Evolutionary conservation across 2,797 vertebrate species (phyloP), one percentile per base, ranked within the genome.

Genomic region (Enteromius trimaculatus): DNA sequence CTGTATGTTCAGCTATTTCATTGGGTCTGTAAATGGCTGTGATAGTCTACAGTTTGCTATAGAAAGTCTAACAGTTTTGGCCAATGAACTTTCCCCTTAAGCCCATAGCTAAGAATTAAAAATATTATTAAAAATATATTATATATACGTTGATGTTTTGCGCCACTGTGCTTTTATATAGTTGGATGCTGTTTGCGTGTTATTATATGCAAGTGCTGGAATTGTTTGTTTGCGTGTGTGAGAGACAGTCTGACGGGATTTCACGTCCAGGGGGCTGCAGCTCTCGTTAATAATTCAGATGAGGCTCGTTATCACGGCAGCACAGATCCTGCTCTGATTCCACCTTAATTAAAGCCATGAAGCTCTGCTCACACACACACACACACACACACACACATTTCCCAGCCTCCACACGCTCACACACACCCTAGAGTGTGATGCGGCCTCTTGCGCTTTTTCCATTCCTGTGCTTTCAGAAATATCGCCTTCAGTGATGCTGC

Each of bases 241-340:
- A 65, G 78, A 37, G 69, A 58, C 37, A 87, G 89, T 87, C 83
- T 82, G 85, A 89, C 42, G 26, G 37, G 74, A 86, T 77, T 84
- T 81, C 62, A 80, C 74, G 82, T 88, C 86, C 75, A 84, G 72
- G 84, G 71, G 81, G 85, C 69, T 80, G 82, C 80, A 79, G 76
- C 75, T 86, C 82, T 89, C 71, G 82, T 90, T 89, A 90, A 90
- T 90, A 90, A 90, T 90, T 90, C 87, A 90, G 87, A 88, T 74
- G 74, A 86, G 80, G 86, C 90, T 90, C 87, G 89, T 90, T 90
- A 90, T 84, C 84, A 86, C 78, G 83, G 83, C 85, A 86, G 84
- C 75, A 85, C 80, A 84, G 86, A 89, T 89, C 84, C 85, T 79
- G 86, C 80, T 84, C 79, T 89, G 87, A 86, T 89, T 88, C 87